These are phyloP conservation scores for Nomada lathburiana DNA, from an alignment of 2,888 invertebrate genomes.

Conservation along the genomic window DNA sequence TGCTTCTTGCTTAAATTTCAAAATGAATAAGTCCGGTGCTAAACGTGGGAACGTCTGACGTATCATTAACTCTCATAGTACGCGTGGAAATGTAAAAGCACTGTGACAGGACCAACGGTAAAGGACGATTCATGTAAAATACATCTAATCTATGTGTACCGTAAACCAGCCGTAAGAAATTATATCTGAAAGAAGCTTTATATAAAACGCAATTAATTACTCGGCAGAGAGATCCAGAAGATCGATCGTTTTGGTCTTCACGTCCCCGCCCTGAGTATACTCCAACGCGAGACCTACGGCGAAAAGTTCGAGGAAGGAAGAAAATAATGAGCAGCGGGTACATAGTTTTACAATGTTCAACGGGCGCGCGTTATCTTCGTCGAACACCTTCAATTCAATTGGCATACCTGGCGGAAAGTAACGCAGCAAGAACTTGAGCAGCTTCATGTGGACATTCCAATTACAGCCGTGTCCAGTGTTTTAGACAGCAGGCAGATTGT, in stretches of 20 bases:
- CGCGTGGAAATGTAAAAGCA: too few relatives aligned
- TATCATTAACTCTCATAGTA: too few relatives aligned
- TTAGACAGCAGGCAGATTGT: conserved; percentile 37
- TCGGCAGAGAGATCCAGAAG: conserved; percentile 87
- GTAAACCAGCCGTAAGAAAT: not conserved
- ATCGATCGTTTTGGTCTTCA: conserved; percentile 88
- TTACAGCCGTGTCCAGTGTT: conserved; percentile 57
- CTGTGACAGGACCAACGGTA: too few relatives aligned
- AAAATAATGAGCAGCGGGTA: not conserved
- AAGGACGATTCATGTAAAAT: too few relatives aligned
- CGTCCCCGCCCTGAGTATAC: conserved; percentile 86
- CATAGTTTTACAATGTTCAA: too few relatives aligned
- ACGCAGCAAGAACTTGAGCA: conserved; percentile 89
- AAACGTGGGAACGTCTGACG: too few relatives aligned
- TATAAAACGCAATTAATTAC: conserved; percentile 83
- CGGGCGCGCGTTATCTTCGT: not conserved
- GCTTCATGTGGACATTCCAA: conserved; percentile 85
- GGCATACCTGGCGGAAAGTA: conserved; percentile 89
- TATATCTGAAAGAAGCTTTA: not conserved
- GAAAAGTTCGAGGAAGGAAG: too few relatives aligned
- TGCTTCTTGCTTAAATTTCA: too few relatives aligned
- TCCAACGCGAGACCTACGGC: conserved; percentile 87
- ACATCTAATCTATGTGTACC: too few relatives aligned
- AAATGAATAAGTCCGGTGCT: too few relatives aligned
- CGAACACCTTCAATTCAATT: not conserved